These are phyloP conservation scores for Dendronephthya gigantea DNA, from an alignment of 64 coral and sea anemone genomes.

Conservation along the genomic window DNA sequence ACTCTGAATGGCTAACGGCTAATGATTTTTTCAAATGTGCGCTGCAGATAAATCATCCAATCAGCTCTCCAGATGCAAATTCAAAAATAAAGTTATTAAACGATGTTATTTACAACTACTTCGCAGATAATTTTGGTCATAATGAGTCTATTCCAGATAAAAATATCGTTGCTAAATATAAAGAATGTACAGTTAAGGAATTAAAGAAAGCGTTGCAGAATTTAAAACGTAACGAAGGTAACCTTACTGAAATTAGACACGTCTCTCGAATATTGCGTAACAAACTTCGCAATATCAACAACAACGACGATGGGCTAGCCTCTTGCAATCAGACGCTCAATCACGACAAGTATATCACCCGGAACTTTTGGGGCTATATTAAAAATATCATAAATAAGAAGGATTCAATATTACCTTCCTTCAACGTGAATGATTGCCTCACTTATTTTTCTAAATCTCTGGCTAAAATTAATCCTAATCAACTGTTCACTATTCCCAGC, in stretches of 20 bases:
- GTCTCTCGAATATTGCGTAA: neutral
- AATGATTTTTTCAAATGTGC: conserved; percentile 2
- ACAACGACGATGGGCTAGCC: neutral
- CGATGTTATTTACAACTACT: neutral
- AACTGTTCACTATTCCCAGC: too few species aligned
- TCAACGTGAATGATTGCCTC: too few species aligned
- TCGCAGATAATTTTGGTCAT: neutral
- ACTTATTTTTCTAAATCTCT: too few species aligned
- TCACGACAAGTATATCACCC: neutral
- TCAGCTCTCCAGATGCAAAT: neutral
- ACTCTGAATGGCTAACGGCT: neutral
- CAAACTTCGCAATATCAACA: neutral
- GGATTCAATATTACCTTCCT: too few species aligned
- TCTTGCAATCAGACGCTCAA: neutral
- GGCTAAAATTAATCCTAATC: too few species aligned
- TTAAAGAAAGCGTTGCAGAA: neutral
- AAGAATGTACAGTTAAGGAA: neutral
- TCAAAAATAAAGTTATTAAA: neutral
- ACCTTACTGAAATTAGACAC: neutral
- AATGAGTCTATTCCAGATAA: neutral
- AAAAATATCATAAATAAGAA: too few species aligned
- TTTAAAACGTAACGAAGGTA: neutral
- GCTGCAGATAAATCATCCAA: conserved; percentile 7
- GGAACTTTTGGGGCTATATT: neutral
- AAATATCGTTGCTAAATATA: neutral